These are phyloP conservation scores for Sigmodon hispidus DNA, from an alignment of 2,113 vertebrate genomes.

Conservation along the genomic window DNA sequence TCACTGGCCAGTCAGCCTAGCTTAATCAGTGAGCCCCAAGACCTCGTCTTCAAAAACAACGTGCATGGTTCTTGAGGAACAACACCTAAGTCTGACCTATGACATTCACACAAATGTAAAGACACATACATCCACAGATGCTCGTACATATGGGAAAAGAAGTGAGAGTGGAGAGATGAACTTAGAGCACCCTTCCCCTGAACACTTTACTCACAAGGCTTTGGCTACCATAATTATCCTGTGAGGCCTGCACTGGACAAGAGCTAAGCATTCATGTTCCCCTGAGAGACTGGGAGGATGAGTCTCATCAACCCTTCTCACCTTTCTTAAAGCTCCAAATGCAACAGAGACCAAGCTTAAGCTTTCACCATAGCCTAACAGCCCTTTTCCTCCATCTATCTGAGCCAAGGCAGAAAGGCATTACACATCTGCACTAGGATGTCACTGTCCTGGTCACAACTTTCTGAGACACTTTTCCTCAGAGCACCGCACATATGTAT, in stretches of 20 bases:
- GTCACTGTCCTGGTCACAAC: neutral
- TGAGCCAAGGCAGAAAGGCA: neutral
- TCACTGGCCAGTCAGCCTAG: neutral
- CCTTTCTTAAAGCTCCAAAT: neutral
- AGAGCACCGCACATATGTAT: neutral
- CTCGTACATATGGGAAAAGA: neutral
- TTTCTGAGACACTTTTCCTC: constrained; percentile 59
- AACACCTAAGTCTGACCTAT: neutral
- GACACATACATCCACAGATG: neutral
- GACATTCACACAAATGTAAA: too few species aligned
- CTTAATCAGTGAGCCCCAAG: neutral
- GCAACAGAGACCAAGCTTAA: neutral
- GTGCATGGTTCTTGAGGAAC: neutral
- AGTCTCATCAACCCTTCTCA: neutral
- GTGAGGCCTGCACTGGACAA: neutral
- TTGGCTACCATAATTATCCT: neutral
- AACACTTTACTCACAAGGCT: neutral
- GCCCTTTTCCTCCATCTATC: neutral
- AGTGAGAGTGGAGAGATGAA: neutral
- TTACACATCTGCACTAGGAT: constrained; percentile 37
- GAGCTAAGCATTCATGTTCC: neutral
- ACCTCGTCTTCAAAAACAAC: neutral
- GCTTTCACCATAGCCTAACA: neutral
- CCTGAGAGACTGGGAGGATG: neutral
- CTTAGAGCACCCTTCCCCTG: neutral